phyloP scores from a whole-genome alignment of 1,140 invertebrate species.

The Papilio dardanus region DNA sequence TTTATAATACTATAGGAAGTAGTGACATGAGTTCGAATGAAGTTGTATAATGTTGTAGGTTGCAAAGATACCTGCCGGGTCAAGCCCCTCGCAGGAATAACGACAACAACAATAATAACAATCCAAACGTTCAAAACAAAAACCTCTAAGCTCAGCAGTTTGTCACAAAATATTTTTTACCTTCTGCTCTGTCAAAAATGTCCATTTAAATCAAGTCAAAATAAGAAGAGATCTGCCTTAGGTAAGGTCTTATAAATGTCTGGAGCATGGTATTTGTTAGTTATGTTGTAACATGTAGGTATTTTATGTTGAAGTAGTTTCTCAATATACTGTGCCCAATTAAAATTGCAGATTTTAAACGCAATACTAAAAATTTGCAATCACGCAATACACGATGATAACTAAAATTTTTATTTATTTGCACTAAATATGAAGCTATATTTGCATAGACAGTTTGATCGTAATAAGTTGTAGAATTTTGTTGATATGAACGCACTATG shows the following conservation, averaged over 20 bases:
- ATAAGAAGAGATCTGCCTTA: constrained; percentile 8
- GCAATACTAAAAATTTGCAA: neutral
- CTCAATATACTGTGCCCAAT: neutral
- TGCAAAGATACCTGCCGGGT: neutral
- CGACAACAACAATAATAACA: constrained; percentile 2
- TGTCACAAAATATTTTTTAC: neutral
- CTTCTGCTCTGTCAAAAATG: neutral
- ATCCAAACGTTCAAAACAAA: constrained; percentile 3
- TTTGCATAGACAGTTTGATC: neutral
- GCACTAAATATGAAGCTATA: neutral
- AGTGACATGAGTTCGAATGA: neutral
- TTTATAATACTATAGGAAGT: neutral
- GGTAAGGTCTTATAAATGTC: constrained; percentile 1
- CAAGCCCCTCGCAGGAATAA: neutral
- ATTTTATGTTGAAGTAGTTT: neutral
- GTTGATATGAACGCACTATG: neutral
- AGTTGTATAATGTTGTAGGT: neutral
- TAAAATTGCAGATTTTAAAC: neutral
- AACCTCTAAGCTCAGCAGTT: neutral
- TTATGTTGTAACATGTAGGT: constrained; percentile 9
- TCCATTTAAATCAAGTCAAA: neutral
- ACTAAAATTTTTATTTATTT: neutral
- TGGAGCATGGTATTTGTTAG: constrained; percentile 14
- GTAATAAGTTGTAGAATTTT: neutral
- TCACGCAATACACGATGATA: neutral